phyloP scores from a whole-genome alignment of 2,113 vertebrate species.

The Chloropsis hardwickii region DNA sequence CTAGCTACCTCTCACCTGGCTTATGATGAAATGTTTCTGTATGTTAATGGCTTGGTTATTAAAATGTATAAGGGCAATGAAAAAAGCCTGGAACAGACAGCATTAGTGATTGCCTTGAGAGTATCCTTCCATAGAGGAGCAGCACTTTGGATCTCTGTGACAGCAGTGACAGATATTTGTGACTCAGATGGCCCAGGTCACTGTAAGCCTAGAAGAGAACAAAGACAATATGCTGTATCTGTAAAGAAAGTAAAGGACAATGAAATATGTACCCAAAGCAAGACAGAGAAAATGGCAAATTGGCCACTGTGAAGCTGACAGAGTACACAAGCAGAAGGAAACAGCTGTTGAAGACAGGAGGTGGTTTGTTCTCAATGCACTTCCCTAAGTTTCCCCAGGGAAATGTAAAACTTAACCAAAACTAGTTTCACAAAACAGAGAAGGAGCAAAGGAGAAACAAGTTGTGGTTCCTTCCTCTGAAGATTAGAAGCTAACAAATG shows the following conservation, averaged over 20 bases:
- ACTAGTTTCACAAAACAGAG: neutral
- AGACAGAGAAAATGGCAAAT: neutral
- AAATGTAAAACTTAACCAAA: neutral
- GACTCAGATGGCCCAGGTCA: neutral
- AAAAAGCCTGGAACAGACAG: slow-evolving; percentile 36
- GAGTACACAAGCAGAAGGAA: neutral
- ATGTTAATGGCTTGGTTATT: slow-evolving; percentile 58
- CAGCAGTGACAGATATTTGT: neutral
- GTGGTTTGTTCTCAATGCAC: neutral
- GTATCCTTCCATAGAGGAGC: neutral
- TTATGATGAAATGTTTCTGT: slow-evolving; percentile 58
- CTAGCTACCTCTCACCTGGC: slow-evolving; percentile 37
- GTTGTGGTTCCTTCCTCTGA: neutral
- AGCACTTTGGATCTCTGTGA: neutral
- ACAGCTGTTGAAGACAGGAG: neutral
- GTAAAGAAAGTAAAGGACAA: neutral
- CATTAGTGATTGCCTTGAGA: neutral
- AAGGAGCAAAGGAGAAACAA: neutral
- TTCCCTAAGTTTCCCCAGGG: neutral
- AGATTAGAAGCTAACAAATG: neutral
- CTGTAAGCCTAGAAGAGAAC: neutral
- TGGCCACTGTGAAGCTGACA: too few relatives aligned
- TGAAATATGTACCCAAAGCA: neutral
- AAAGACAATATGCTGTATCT: neutral
- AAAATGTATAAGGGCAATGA: slow-evolving; percentile 41